Evolutionary conservation across 2,797 vertebrate species (phyloP), one percentile per base, ranked within the genome.

Genomic region (Chelidonichthys spinosus): DNA sequence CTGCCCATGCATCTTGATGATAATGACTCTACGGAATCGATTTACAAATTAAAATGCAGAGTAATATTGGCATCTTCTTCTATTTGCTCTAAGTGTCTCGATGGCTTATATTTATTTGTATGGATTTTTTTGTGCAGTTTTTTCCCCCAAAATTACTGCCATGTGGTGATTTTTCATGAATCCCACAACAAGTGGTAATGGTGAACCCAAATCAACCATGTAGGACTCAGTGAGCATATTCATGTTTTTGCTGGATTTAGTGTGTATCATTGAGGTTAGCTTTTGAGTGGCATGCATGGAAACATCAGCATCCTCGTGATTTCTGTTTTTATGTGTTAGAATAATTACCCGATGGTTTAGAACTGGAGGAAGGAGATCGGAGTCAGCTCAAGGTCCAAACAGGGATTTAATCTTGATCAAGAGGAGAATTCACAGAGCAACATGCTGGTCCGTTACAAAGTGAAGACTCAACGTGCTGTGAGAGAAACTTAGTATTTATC

Each of bases 1-100:
- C 62, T 78, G 37, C 52, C 81, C 62, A 77, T 81, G 33, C 64
- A 79, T 82, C 82, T 49, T 55, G 55, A 46, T 56, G 69, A 49
- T 84, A 72, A 86, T 79, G 72, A 79, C 74, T 88, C 81, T 58
- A n/a, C 0, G 5, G 60, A 56, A 74, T 54, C 55, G 82, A 82
- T 84, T 83, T 63, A 61, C 4, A 4, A 75, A 82, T 72, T 72
- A 56, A 52, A 76, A 60, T 72, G 35, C 74, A 76, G 76, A 82
- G 54, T 63, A 37, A 66, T 72, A 76, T 76, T 74, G 85, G 69
- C 69, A 70, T 66, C 68, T 71, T 68, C 62, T 73, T 60, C 62
- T 52, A 71, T 71, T 77, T 46, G 71, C 63, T 70, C 52, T 25
- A 55, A 70, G 69, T 32, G 47, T 64, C 46, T 65, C n/a, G 3